Percentiles rank a stretch among this genome's conserved stretches.
phyloP scores from a whole-genome alignment of 1,140 invertebrate species.

The Colletes latitarsis region DNA sequence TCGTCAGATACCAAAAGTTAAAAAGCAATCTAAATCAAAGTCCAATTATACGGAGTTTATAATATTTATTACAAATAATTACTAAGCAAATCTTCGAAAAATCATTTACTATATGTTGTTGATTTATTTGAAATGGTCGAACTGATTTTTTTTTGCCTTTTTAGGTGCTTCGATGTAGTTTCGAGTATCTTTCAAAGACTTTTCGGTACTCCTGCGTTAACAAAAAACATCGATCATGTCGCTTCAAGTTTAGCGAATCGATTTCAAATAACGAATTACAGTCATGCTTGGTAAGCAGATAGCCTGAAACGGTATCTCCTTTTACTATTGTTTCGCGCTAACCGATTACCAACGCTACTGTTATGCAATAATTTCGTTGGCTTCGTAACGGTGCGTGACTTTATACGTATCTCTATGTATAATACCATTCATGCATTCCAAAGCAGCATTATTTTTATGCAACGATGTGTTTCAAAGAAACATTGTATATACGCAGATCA shows the following conservation, averaged over 20 bases:
- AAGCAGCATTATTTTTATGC: not conserved
- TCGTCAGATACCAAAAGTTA: too few relatives aligned
- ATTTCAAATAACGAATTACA: conserved; percentile 56
- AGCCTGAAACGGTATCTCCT: conserved; percentile 47
- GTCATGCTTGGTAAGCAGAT: conserved; percentile 39
- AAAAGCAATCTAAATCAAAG: too few relatives aligned
- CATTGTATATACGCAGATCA: too few relatives aligned
- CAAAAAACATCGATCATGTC: not conserved
- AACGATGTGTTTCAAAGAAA: not conserved
- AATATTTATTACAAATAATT: too few relatives aligned
- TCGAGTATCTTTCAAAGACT: too few relatives aligned
- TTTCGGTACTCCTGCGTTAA: too few relatives aligned
- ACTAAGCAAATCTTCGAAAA: too few relatives aligned
- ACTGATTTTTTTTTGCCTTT: too few relatives aligned
- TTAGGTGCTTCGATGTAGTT: too few relatives aligned
- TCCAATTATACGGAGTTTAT: too few relatives aligned
- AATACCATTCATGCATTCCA: conserved; percentile 14
- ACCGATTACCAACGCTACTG: conserved; percentile 54
- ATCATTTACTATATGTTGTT: too few relatives aligned
- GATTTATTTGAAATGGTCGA: too few relatives aligned
- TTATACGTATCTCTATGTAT: not conserved
- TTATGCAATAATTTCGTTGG: conserved; percentile 55
- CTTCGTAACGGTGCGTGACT: conserved; percentile 9
- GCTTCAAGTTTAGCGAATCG: conserved; percentile 17
- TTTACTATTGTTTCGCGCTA: conserved; percentile 64